A percentile compares a stretch with the other conserved stretches of the same genome.
Conservation (phyloP, 2,888 invertebrate genomes). For the Troides helena region DNA sequence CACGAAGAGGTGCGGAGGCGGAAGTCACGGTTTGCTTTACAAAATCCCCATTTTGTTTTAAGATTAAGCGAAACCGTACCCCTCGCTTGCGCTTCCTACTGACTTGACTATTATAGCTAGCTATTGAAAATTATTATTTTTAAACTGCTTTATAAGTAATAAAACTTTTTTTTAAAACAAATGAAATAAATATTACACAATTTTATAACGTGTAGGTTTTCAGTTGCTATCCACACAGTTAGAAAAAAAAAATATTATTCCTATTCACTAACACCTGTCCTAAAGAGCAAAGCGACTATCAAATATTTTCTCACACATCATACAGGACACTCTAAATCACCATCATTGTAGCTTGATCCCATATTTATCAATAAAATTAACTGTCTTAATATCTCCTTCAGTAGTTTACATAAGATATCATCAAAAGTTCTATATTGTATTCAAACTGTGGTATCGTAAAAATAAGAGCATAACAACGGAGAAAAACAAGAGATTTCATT, state of each 20-base stretch:
- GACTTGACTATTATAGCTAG: slow-evolving; percentile 57
- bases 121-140: slow-evolving; percentile 23
- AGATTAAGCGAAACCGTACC: slow-evolving; percentile 73
- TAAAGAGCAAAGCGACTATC: too few relatives aligned
- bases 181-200: too few relatives aligned
- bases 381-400: neutral
- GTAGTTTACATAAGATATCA: neutral
- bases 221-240: too few relatives aligned
- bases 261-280: too few relatives aligned
- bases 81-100: slow-evolving; percentile 61
- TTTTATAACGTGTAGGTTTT: too few relatives aligned
- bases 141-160: neutral
- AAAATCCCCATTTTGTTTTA: slow-evolving; percentile 65
- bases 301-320: too few relatives aligned
- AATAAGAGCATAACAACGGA: slow-evolving; percentile 9
- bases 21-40: slow-evolving; percentile 46
- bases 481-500: slow-evolving; percentile 46
- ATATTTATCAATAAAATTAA: neutral
- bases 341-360: too few relatives aligned
- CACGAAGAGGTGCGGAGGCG: slow-evolving; percentile 39
- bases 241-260: too few relatives aligned
- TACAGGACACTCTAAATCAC: too few relatives aligned
- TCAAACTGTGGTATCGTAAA: neutral
- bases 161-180: neutral
- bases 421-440: neutral